phyloP scores from a whole-genome alignment of 2,888 invertebrate species.

The Macropis europaea region DNA sequence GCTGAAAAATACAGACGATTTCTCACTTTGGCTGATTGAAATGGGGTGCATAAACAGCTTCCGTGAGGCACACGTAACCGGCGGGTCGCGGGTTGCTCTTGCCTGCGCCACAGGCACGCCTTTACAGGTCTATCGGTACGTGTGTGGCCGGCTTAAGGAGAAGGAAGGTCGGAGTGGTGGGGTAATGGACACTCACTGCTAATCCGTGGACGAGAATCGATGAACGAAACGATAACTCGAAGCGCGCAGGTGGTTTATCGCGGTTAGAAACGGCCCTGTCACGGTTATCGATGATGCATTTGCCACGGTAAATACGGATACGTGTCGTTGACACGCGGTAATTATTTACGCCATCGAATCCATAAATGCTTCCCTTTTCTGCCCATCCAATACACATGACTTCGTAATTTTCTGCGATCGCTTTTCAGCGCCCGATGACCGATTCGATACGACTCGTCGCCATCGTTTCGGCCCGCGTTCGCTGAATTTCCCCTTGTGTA shows the following conservation, averaged over 20 bases:
- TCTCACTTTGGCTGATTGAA: too few relatives aligned
- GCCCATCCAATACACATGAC: background rate
- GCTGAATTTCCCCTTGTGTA: background rate
- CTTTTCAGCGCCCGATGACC: too few relatives aligned
- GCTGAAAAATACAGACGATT: too few relatives aligned
- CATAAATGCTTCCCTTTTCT: slow-evolving; percentile 37
- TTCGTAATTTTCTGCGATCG: slow-evolving; percentile 39
- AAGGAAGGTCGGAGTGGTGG: slow-evolving; percentile 26
- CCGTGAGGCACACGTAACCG: too few relatives aligned
- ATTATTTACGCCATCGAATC: slow-evolving; percentile 55
- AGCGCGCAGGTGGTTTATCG: slow-evolving; percentile 45
- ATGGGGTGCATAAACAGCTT: too few relatives aligned
- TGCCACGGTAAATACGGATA: slow-evolving; percentile 43
- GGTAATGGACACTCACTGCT: slow-evolving; percentile 49
- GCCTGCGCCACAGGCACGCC: too few relatives aligned
- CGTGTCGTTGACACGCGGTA: slow-evolving; percentile 51
- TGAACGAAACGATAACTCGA: slow-evolving; percentile 48
- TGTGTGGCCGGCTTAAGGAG: slow-evolving; percentile 36
- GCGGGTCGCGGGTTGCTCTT: too few relatives aligned
- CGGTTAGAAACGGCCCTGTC: slow-evolving; percentile 44
- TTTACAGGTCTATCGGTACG: too few relatives aligned
- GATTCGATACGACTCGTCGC: background rate
- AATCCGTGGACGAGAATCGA: slow-evolving; percentile 55
- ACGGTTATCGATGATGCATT: slow-evolving; percentile 60
- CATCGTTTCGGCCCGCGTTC: background rate